A percentile compares a stretch with the other conserved stretches of the same genome.
Evolutionary conservation across 2,797 vertebrate genomes (phyloP).

Genomic region (Neosilurus hyrtlii): DNA sequence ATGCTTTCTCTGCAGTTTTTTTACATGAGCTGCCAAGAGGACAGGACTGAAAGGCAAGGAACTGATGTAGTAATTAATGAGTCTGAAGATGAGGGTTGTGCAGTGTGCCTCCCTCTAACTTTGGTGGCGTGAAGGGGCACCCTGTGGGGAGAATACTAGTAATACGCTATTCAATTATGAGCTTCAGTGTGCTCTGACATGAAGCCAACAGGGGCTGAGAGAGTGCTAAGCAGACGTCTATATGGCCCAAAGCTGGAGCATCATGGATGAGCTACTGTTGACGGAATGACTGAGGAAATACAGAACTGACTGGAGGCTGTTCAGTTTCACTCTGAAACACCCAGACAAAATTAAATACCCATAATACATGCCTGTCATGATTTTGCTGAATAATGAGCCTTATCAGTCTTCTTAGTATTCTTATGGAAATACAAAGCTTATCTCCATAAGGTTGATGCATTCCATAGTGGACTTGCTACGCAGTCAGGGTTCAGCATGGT

Average conservation of each 20-base stretch:
- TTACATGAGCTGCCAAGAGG: conserved; percentile 32
- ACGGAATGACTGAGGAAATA: conserved; percentile 42
- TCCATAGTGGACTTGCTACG: conserved; percentile 24
- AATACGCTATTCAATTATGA: conserved; percentile 60
- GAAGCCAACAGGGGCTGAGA: conserved; percentile 51
- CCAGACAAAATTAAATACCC: conserved; percentile 37
- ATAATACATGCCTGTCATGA: conserved; percentile 27
- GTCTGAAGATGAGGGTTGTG: conserved; percentile 51
- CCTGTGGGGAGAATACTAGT: conserved; percentile 55
- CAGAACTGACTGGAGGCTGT: conserved; percentile 47
- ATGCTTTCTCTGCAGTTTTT: conserved; percentile 16
- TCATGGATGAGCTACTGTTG: conserved; percentile 42
- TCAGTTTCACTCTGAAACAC: conserved; percentile 40
- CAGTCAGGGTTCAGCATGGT: conserved; percentile 26
- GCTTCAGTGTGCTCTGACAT: conserved; percentile 55
- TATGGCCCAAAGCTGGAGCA: conserved; percentile 46
- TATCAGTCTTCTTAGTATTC: conserved; percentile 16
- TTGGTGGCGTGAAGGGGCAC: conserved; percentile 45
- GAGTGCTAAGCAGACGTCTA: conserved; percentile 56
- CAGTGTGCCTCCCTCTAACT: conserved; percentile 42
- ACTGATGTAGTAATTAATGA: conserved; percentile 59
- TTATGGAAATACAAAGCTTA: neutral
- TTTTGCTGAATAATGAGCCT: conserved; percentile 14
- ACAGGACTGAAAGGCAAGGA: conserved; percentile 46
- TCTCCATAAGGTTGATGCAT: conserved; percentile 9